Percentiles rank a stretch among this genome's conserved stretches.
Evolutionary conservation across 2,113 vertebrate species (phyloP).

Genomic region (Hymenochirus boettgeri): DNA sequence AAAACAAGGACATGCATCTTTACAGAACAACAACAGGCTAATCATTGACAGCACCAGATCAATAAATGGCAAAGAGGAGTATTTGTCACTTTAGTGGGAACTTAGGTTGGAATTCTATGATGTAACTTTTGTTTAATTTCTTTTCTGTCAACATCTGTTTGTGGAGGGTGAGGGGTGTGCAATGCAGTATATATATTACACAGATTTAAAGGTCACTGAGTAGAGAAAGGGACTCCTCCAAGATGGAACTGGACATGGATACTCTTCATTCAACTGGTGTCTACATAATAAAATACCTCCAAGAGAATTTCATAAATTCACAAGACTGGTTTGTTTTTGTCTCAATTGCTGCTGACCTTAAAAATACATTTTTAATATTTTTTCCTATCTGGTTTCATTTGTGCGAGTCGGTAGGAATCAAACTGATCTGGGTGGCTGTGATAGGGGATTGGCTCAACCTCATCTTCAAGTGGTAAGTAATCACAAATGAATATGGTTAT

Average conservation of each 20-base stretch:
- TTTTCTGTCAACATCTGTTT: slow-evolving; percentile 1
- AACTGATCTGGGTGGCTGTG: slow-evolving; percentile 92
- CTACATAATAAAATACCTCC: slow-evolving; percentile 75
- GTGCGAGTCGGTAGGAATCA: slow-evolving; percentile 74
- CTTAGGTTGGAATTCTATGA: slow-evolving; percentile 3
- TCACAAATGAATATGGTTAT: no score
- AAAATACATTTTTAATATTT: slow-evolving; percentile 91
- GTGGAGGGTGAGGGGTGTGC: background rate
- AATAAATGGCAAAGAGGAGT: background rate
- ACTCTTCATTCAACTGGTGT: slow-evolving; percentile 73
- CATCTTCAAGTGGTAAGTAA: slow-evolving; percentile 90
- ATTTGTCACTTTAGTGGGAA: background rate
- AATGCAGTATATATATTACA: slow-evolving; percentile 10
- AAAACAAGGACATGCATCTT: slow-evolving; percentile 1
- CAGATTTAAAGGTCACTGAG: background rate
- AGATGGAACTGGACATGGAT: slow-evolving; percentile 74
- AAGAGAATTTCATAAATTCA: slow-evolving; percentile 74
- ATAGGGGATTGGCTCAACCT: slow-evolving; percentile 96
- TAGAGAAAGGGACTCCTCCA: background rate
- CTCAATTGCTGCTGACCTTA: slow-evolving; percentile 83
- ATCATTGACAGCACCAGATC: slow-evolving; percentile 9
- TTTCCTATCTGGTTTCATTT: slow-evolving; percentile 95
- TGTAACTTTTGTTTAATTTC: slow-evolving; percentile 15
- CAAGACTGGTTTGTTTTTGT: slow-evolving; percentile 88
- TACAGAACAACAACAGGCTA: background rate